Percentiles rank a stretch among this genome's conserved stretches.
phyloP scores from a whole-genome alignment of 2,797 vertebrate species.

The Diplodus sargus region DNA sequence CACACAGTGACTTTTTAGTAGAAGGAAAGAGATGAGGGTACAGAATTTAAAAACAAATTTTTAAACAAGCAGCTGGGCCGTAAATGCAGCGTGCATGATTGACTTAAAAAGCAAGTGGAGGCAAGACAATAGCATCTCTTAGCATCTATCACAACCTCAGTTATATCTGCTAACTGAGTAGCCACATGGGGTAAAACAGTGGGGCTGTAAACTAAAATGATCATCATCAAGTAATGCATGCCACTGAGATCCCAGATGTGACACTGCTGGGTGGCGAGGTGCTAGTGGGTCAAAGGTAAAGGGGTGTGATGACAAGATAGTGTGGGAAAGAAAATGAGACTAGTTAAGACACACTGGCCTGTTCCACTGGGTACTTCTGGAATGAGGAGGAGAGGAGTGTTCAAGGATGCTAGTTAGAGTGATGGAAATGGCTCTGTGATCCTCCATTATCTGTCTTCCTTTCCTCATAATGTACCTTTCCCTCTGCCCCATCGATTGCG shows the following conservation, averaged over 20 bases:
- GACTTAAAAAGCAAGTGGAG: constrained; percentile 1
- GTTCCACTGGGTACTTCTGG: constrained; percentile 35
- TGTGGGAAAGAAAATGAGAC: constrained; percentile 4
- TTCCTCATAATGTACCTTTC: constrained; percentile 83
- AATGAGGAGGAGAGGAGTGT: constrained; percentile 60
- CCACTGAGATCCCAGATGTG: constrained; percentile 47
- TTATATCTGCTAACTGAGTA: constrained; percentile 10
- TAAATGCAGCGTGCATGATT: not conserved
- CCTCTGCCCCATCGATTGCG: constrained; percentile 83
- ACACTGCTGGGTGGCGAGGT: constrained; percentile 8
- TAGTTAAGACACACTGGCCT: constrained; percentile 18
- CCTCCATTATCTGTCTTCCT: constrained; percentile 83
- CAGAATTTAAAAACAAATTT: not conserved
- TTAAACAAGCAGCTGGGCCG: constrained; percentile 26
- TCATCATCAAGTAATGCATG: constrained; percentile 20
- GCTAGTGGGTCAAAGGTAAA: constrained; percentile 40
- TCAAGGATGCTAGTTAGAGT: constrained; percentile 79
- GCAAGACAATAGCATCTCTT: constrained; percentile 11
- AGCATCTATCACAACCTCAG: not conserved
- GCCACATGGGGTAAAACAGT: constrained; percentile 23
- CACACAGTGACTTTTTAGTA: not conserved
- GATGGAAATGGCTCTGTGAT: constrained; percentile 83
- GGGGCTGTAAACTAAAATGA: constrained; percentile 42
- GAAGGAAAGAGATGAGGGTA: not conserved
- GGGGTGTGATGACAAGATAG: not conserved